Percentiles rank a stretch among this genome's conserved stretches.
phyloP scores from a whole-genome alignment of 2,888 invertebrate genomes.

The Eristalis pertinax region DNA sequence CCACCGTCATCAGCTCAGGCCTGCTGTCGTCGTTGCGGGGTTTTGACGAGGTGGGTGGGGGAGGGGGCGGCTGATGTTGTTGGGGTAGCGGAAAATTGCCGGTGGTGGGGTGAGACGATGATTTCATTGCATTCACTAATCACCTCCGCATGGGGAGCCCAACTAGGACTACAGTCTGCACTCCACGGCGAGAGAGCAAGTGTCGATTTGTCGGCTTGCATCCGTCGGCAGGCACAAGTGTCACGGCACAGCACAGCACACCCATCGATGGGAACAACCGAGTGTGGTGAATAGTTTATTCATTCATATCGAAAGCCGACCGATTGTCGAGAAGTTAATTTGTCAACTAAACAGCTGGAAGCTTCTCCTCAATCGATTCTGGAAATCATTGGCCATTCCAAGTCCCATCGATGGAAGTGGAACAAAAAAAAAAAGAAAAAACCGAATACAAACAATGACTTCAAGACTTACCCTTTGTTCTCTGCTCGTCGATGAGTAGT shows the following conservation, averaged over 20 bases:
- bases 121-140: slow-evolving; percentile 61
- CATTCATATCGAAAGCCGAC: slow-evolving; percentile 60
- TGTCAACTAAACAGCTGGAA: slow-evolving; percentile 70
- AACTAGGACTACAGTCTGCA: not conserved
- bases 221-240: not conserved
- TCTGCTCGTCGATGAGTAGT: slow-evolving; percentile 17
- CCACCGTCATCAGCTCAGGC: slow-evolving; percentile 19
- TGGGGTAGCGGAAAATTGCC: slow-evolving; percentile 18
- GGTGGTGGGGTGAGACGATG: slow-evolving; percentile 42
- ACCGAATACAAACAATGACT: not conserved
- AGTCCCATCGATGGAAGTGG: slow-evolving; percentile 23
- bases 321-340: slow-evolving; percentile 52
- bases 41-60: not conserved
- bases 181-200: not conserved
- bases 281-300: slow-evolving; percentile 52
- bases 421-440: not conserved
- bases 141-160: not conserved
- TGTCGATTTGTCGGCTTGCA: slow-evolving; percentile 22
- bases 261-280: slow-evolving; percentile 28
- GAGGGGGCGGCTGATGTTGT: not conserved
- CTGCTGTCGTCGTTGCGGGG: not conserved
- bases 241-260: not conserved
- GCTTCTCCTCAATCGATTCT: slow-evolving; percentile 64
- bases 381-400: slow-evolving; percentile 48
- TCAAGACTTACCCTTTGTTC: slow-evolving; percentile 65